Evolutionary conservation across 2,888 invertebrate species (phyloP).

Genomic region (Drosophila recens): DNA sequence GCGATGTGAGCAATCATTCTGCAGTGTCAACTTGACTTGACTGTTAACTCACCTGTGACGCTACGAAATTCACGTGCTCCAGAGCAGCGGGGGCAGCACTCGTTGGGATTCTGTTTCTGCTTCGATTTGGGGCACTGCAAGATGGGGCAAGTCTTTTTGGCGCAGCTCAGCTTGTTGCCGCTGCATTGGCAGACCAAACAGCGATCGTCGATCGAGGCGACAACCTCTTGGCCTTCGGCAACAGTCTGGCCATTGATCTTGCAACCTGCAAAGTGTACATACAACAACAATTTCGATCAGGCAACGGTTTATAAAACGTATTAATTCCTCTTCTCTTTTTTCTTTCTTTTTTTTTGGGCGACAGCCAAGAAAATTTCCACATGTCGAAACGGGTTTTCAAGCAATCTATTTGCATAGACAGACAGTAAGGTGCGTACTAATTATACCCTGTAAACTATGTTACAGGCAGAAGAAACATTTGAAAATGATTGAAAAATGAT

Average conservation of each 20-base stretch:
- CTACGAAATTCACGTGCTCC: conserved; percentile 85
- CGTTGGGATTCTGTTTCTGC: conserved; percentile 90
- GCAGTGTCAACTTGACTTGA: not conserved
- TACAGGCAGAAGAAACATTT: not conserved
- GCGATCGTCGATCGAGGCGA: conserved; percentile 92
- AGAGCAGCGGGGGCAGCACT: conserved; percentile 89
- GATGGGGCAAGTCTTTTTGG: conserved; percentile 95
- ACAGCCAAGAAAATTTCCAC: conserved; percentile 76
- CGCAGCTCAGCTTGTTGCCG: conserved; percentile 90
- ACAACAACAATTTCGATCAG: conserved; percentile 50
- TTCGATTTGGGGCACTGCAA: conserved; percentile 91
- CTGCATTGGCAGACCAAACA: conserved; percentile 94
- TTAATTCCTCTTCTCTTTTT: conserved; percentile 32
- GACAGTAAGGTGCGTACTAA: conserved; percentile 50
- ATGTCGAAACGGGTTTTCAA: conserved; percentile 73
- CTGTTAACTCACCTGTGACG: conserved; percentile 82
- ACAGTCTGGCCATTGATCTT: conserved; percentile 93
- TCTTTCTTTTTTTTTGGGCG: conserved; percentile 56
- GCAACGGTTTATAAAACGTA: conserved; percentile 54
- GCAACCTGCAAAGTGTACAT: conserved; percentile 88
- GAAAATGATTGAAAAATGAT: not conserved
- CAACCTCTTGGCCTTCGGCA: conserved; percentile 91
- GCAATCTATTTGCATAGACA: conserved; percentile 73
- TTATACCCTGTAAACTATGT: conserved; percentile 37
- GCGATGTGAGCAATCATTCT: not conserved